Evolutionary conservation across 1,140 invertebrate genomes (phyloP).

Genomic region (Mesaphorura yosii): DNA sequence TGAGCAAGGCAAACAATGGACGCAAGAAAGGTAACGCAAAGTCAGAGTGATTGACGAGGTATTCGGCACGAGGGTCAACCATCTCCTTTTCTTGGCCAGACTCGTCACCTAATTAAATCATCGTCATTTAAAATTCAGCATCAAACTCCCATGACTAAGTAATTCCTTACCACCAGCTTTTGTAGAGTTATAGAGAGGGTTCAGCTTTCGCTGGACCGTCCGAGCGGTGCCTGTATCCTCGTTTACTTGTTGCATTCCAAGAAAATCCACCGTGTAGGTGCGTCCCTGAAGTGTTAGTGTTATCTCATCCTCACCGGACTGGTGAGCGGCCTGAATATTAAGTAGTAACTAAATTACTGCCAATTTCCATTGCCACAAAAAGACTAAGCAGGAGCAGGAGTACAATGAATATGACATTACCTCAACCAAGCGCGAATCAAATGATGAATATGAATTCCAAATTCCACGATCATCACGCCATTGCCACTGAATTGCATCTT

Average conservation of each 20-base stretch:
- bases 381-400: constrained; percentile 13
- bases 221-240: constrained; percentile 89
- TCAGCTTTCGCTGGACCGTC: constrained; percentile 64
- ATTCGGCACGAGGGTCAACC: constrained; percentile 21
- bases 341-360: background rate
- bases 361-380: constrained; percentile 2
- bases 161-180: background rate
- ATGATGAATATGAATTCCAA: constrained; percentile 58
- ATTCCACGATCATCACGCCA: constrained; percentile 76
- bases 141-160: background rate
- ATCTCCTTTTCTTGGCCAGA: constrained; percentile 11
- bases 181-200: constrained; percentile 25
- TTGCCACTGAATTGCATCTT: constrained; percentile 79
- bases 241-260: constrained; percentile 96
- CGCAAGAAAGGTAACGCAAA: constrained; percentile 67
- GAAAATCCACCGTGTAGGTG: constrained; percentile 90
- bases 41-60: constrained; percentile 41
- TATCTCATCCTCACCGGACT: constrained; percentile 87
- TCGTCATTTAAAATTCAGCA: background rate
- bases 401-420: constrained; percentile 37
- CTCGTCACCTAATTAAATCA: background rate
- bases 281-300: constrained; percentile 78
- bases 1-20: constrained; percentile 61
- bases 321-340: constrained; percentile 72
- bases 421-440: constrained; percentile 70